Conservation (phyloP, 2,888 invertebrate species). For the Diaperis boleti region DNA sequence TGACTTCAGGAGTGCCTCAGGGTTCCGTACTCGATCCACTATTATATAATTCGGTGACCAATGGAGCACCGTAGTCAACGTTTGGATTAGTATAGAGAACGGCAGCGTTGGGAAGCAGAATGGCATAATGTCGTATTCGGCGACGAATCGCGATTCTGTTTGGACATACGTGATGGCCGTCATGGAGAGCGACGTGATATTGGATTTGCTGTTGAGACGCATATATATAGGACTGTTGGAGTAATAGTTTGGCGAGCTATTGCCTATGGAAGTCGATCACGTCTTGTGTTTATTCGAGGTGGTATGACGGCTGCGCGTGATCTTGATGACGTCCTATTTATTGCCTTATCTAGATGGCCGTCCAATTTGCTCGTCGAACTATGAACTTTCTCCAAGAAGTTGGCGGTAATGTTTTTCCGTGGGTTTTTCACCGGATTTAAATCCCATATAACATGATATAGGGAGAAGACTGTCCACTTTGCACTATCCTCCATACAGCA, state of each 20-base stretch:
- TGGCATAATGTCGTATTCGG: neutral
- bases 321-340: neutral
- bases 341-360: neutral
- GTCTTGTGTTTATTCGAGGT: neutral
- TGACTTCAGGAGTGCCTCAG: too few relatives aligned
- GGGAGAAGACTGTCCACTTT: neutral
- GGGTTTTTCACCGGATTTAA: neutral
- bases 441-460: neutral
- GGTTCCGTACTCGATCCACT: too few relatives aligned
- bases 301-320: neutral
- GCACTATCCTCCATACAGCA: too few relatives aligned
- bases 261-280: neutral
- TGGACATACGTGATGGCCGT: too few relatives aligned
- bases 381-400: neutral
- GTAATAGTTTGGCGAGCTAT: neutral
- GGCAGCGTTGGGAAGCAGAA: neutral
- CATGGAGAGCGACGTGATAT: neutral
- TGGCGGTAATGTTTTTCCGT: neutral
- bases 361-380: neutral
- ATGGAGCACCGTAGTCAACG: neutral
- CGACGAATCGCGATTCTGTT: neutral
- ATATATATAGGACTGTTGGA: neutral
- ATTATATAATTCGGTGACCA: neutral
- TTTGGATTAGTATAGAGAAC: neutral
- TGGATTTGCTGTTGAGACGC: neutral